Percentiles rank a stretch among this genome's conserved stretches.
Conservation (phyloP, 2,888 invertebrate genomes). For the Drosophila infuscata region DNA sequence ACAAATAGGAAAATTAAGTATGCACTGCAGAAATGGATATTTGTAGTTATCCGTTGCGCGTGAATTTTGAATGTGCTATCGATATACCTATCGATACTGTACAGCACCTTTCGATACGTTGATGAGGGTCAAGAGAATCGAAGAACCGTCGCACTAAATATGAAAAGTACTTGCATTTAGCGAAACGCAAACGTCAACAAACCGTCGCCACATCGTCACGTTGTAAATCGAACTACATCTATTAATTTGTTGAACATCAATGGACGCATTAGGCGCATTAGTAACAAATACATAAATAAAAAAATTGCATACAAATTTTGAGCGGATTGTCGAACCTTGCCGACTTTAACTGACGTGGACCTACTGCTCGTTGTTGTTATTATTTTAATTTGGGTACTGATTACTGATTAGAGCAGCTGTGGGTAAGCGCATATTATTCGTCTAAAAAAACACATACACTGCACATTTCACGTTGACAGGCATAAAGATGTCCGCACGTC, state of each 20-base stretch:
- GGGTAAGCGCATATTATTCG: slow-evolving; percentile 17
- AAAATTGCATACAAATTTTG: background rate
- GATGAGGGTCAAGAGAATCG: slow-evolving; percentile 17
- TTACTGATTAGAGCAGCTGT: slow-evolving; percentile 33
- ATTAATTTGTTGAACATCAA: slow-evolving; percentile 3
- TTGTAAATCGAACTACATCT: slow-evolving; percentile 17
- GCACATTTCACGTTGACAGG: slow-evolving; percentile 1
- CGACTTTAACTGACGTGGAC: slow-evolving; percentile 57
- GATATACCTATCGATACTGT: slow-evolving; percentile 36
- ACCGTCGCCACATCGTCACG: slow-evolving; percentile 46
- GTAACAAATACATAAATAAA: background rate
- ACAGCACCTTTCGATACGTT: slow-evolving; percentile 20
- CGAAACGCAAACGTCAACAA: slow-evolving; percentile 56
- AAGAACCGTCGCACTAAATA: slow-evolving; percentile 35
- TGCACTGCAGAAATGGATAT: background rate
- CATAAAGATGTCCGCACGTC: slow-evolving; percentile 46
- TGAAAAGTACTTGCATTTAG: slow-evolving; percentile 45
- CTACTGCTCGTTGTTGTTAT: slow-evolving; percentile 35
- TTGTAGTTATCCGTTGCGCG: background rate
- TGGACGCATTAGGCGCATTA: background rate
- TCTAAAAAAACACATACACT: slow-evolving; percentile 3
- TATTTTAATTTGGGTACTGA: background rate
- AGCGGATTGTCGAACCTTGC: slow-evolving; percentile 4
- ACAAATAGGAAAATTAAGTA: background rate
- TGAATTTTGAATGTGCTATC: slow-evolving; percentile 22